phyloP scores from a whole-genome alignment of 2,797 vertebrate species.

The Thunnus albacares region DNA sequence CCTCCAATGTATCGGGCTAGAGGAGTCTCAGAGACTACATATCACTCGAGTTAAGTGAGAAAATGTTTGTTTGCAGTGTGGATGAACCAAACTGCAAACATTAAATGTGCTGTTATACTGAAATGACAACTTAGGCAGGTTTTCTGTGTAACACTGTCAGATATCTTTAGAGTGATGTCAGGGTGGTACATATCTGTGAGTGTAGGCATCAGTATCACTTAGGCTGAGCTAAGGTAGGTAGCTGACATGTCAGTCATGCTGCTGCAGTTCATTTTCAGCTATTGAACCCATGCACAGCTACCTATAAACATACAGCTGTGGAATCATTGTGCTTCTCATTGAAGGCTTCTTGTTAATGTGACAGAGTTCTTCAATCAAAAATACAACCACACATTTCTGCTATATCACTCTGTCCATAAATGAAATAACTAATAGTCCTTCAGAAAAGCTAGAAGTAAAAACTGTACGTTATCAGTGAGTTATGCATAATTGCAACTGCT shows the following conservation, averaged over 20 bases:
- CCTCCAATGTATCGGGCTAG: not conserved
- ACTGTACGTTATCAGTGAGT: not conserved
- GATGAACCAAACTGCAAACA: constrained; percentile 5
- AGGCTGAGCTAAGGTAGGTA: constrained; percentile 35
- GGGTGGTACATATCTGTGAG: constrained; percentile 53
- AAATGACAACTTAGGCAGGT: constrained; percentile 60
- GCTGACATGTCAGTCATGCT: constrained; percentile 48
- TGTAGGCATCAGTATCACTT: constrained; percentile 59
- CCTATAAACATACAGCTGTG: constrained; percentile 19
- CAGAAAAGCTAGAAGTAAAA: too few species aligned
- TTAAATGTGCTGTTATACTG: constrained; percentile 39
- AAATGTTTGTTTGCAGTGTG: constrained; percentile 21
- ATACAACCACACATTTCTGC: not conserved
- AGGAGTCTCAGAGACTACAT: not conserved
- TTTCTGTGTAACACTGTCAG: constrained; percentile 38
- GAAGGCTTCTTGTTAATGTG: constrained; percentile 17
- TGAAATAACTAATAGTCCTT: constrained; percentile 8
- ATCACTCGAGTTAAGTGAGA: too few species aligned
- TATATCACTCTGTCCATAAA: not conserved
- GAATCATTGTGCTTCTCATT: constrained; percentile 19
- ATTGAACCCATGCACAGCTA: constrained; percentile 26
- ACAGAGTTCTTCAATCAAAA: constrained; percentile 18
- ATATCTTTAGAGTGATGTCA: constrained; percentile 44
- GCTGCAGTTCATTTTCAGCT: constrained; percentile 44
- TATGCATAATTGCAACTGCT: constrained; percentile 5